Base-by-base conservation (phyloP, 2,888 invertebrate genomes). In the Alitta virens region DNA sequence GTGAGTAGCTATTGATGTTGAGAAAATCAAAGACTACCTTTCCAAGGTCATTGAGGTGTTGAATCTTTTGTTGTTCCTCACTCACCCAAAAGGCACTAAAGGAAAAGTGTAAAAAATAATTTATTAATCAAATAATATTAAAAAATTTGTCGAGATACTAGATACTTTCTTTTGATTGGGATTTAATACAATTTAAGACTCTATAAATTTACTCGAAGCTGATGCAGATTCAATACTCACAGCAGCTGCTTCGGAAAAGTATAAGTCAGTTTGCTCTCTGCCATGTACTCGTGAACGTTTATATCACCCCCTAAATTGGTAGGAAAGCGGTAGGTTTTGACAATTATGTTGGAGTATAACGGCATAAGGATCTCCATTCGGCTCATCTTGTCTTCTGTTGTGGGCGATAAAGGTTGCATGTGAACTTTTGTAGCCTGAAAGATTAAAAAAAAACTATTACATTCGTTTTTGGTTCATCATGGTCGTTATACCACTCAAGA, bases 231-330 rank as follows among this genome's bases (percentile, higher is more conserved):
- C 24, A 51, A 12, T 24, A 87, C 90, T 88, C 84, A 94, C 91
- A 96, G 83, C 67, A 95, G 84, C 80, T 94, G 92, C 73, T 91
- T 89, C 0, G 96, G 95, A 81, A 96, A 88, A 53, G 87, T 86
- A 77, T 90, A 94, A 75, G 92, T 91, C 12, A 93, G 83, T 75
- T 89, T 90, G 71, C 92, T 91, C 81, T 96, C 96, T 0, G 92
- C 90, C 90, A 96, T 91, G 55, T 91, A 88, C 82, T 96, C 96
- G 75, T 94, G 91, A 2, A 95, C 94, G 68, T 91, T 91, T 56
- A 96, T 92, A 1, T 92, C 93, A 26, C 92, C 85, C 0, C 93
- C 92, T 26, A 92, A 85, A 53, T 73, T 76, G 0, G 95, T 94
- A 79, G 94, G 93, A 80, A 96, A 91, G 59, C 94, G 87, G 80